phyloP scores from a whole-genome alignment of 2,888 invertebrate species.

The Drosophila helvetica region DNA sequence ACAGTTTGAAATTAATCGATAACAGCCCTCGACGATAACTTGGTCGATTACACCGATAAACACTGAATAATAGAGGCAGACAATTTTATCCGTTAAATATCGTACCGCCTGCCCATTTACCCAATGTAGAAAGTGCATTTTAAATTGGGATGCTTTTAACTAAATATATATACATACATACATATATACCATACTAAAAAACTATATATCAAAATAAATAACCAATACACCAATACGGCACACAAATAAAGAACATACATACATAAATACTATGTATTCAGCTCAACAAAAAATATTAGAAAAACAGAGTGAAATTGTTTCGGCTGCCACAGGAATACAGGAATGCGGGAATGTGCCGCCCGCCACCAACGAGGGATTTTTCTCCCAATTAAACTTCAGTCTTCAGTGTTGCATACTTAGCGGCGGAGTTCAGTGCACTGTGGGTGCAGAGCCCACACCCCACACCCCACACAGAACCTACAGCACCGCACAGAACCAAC shows the following conservation, averaged over 20 bases:
- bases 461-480: slow-evolving; percentile 20
- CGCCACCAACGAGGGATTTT: slow-evolving; percentile 26
- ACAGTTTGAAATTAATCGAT: no score
- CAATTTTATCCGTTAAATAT: not conserved
- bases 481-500: slow-evolving; percentile 18
- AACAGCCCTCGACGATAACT: no score
- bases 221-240: not conserved
- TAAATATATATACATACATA: not conserved
- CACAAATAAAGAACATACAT: not conserved
- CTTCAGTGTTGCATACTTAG: slow-evolving; percentile 61
- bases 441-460: slow-evolving; percentile 25
- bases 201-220: not conserved
- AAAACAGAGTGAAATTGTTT: slow-evolving; percentile 34
- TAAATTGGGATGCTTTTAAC: not conserved
- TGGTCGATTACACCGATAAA: no score
- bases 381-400: slow-evolving; percentile 60
- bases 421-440: slow-evolving; percentile 67
- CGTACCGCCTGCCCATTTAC: not conserved
- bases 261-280: no score
- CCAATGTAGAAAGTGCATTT: not conserved
- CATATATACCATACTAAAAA: not conserved
- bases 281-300: slow-evolving; percentile 20
- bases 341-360: slow-evolving; percentile 6
- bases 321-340: slow-evolving; percentile 11
- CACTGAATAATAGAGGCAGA: no score